Evolutionary conservation across 2,113 vertebrate species (phyloP).

Genomic region (Emydura subglobosa): DNA sequence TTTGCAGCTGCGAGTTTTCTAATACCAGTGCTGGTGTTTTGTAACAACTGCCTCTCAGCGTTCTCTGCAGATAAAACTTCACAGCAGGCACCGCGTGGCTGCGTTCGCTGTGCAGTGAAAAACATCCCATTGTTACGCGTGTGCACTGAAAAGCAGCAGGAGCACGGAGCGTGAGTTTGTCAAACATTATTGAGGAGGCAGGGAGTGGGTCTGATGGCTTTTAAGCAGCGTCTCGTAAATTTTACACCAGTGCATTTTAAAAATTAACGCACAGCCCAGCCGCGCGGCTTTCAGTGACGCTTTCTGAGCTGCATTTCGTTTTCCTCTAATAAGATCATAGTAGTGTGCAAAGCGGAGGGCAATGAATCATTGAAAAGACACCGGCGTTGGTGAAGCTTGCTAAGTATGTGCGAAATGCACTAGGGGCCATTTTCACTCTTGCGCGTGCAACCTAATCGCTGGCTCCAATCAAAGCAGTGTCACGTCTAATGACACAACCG

Average conservation of each 20-base stretch:
- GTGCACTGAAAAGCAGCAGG: conserved; percentile 56
- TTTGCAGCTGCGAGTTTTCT: not conserved
- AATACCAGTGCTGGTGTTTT: not conserved
- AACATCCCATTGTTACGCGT: conserved; percentile 67
- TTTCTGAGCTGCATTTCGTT: conserved; percentile 54
- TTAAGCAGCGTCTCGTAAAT: conserved; percentile 68
- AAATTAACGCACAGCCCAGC: conserved; percentile 69
- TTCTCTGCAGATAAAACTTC: not conserved
- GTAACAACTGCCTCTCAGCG: conserved; percentile 15
- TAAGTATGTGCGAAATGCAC: accelerated
- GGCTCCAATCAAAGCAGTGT: not conserved
- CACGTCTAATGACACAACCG: not conserved
- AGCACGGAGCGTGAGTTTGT: conserved; percentile 55
- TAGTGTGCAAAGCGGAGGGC: conserved; percentile 31
- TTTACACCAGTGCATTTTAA: conserved; percentile 65
- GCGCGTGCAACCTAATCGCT: not conserved
- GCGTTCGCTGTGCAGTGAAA: conserved; percentile 64
- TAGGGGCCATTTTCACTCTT: accelerated
- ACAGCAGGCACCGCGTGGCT: conserved; percentile 12
- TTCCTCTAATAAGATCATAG: conserved; percentile 70
- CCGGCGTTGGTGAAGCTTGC: conserved; percentile 3
- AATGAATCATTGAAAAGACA: not conserved
- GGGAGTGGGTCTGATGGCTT: conserved; percentile 63
- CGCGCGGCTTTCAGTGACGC: conserved; percentile 60
- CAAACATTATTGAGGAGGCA: conserved; percentile 54